Base-by-base conservation (phyloP, 2,888 invertebrate species). In the Orgyia antiqua region DNA sequence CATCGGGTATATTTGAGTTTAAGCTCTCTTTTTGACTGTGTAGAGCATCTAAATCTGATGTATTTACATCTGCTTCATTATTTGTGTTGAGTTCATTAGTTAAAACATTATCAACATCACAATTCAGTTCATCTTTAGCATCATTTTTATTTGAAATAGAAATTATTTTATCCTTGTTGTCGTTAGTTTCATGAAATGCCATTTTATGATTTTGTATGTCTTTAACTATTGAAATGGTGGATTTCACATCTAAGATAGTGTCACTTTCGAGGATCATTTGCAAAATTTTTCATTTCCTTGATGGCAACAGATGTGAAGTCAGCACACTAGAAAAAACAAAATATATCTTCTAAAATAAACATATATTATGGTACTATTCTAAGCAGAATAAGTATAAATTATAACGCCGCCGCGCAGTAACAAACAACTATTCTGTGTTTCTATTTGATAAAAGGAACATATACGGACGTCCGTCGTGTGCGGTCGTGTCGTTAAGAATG, bases 241-340 rank as follows among this genome's bases (percentile, higher is more conserved):
- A 57, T 32, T 58, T 56, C 50, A 72, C 58, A 34, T 62, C 63
- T 52, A 63, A 45, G 36, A 56, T 42, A 34, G 57, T 44, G 43
- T 77, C 74, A 56, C 63, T 50, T 36, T 72, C 68, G 43, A 73
- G 45, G 57, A 78, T 73, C 60, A 84, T 64, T 79, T 84, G 82
- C 84, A 86, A 84, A 64, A 68, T 82, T 60, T 64, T 59, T 51
- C 75, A 72, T 78, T 58, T 69, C 71, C 55, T 61, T 51, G 47
- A 55, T 31, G 45, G 31, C 51, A 33, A 31, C 30, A n/a, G n/a
- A n/a, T 33, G 40, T 51, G 47, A 49, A 43, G 32, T 39, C 54
- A 35, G 29, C 23, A 34, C 31, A 50, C 77, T 77, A 72, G 43
- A 79, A 72, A 27, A 38, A 26, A 45, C 42, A 46, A 29, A 41